Conservation (phyloP, 2,113 vertebrate species). For the Galemys pyrenaicus region DNA sequence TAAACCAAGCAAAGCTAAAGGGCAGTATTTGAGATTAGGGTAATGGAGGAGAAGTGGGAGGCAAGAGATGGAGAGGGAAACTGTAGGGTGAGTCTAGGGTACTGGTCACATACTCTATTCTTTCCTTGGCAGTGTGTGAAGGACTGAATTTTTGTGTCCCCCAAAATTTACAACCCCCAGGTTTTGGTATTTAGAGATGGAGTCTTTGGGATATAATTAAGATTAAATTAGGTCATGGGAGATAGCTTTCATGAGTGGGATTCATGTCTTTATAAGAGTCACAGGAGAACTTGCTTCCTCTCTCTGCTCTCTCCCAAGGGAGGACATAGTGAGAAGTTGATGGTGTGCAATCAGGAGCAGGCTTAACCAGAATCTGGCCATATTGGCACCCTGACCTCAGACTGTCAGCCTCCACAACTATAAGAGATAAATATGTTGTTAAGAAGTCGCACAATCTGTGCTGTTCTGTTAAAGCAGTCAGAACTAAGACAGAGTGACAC, state of each 20-base stretch:
- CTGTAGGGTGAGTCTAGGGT: background rate
- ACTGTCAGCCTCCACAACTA: too few species aligned
- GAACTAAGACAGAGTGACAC: background rate
- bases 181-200: background rate
- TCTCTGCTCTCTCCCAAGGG: too few species aligned
- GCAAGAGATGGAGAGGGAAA: background rate
- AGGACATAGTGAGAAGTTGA: background rate
- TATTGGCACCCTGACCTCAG: too few species aligned
- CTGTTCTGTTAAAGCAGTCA: rapidly evolving
- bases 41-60: too few species aligned
- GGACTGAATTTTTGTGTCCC: too few species aligned
- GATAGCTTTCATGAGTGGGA: background rate
- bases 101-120: background rate
- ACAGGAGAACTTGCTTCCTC: background rate
- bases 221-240: too few species aligned
- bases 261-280: background rate
- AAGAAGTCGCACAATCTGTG: too few species aligned
- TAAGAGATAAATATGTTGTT: background rate
- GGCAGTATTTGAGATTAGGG: background rate
- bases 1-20: background rate
- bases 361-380: too few species aligned
- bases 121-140: background rate
- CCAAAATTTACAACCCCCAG: background rate
- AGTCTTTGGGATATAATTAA: too few species aligned
- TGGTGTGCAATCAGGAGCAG: too few species aligned